These are phyloP conservation scores for Anaspis maculata DNA, from an alignment of 2,888 invertebrate genomes.

Conservation along the genomic window DNA sequence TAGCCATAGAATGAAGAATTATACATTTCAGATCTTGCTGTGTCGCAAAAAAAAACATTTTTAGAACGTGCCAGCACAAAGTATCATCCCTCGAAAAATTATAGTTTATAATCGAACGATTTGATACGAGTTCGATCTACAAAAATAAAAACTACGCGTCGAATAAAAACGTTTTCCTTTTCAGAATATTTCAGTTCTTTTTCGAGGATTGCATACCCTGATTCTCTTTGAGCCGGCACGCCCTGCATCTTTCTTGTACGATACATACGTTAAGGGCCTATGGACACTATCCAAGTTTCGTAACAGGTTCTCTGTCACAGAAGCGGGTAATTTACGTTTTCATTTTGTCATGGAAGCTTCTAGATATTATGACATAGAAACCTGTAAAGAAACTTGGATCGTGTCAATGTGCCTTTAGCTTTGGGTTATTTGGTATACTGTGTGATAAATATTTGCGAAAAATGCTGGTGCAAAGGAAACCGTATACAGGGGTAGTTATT, in stretches of 20 bases:
- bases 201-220: constrained; percentile 28
- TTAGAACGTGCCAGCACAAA: constrained; percentile 24
- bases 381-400: too few relatives aligned
- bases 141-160: constrained; percentile 34
- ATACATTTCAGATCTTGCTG: constrained; percentile 24
- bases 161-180: too few relatives aligned
- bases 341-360: too few relatives aligned
- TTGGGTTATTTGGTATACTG: constrained; percentile 30
- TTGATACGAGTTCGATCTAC: constrained; percentile 26
- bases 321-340: too few relatives aligned
- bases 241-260: constrained; percentile 17
- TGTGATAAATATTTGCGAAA: constrained; percentile 24
- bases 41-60: too few relatives aligned
- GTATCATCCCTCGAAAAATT: constrained; percentile 19
- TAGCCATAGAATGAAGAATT: constrained; percentile 31
- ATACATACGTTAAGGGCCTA: constrained; percentile 21
- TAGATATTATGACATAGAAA: too few relatives aligned
- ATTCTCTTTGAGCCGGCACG: constrained; percentile 23
- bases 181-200: constrained; percentile 27
- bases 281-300: too few relatives aligned
- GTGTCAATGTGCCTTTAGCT: too few relatives aligned
- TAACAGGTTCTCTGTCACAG: too few relatives aligned
- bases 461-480: too few relatives aligned
- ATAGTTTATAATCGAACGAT: constrained; percentile 22
- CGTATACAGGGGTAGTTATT: too few relatives aligned